Conservation (phyloP, 2,888 invertebrate genomes). For the Lochmaea capreae region DNA sequence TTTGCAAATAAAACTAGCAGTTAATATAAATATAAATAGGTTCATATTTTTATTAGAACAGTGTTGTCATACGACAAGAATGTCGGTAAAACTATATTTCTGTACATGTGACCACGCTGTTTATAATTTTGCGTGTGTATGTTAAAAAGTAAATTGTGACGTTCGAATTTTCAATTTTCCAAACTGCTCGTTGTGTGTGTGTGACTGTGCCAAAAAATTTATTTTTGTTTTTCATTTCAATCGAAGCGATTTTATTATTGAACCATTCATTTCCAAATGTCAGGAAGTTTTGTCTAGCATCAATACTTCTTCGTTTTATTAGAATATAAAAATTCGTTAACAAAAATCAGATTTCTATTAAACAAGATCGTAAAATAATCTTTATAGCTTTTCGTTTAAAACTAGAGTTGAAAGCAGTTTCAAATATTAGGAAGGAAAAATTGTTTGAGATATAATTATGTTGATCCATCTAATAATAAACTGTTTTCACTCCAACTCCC, state of each 20-base stretch:
- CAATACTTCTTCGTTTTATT: too few species aligned
- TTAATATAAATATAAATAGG: too few species aligned
- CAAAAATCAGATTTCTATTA: too few species aligned
- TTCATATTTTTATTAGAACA: not conserved
- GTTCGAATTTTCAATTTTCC: not conserved
- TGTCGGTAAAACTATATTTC: not conserved
- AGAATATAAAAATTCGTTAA: too few species aligned
- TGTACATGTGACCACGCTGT: not conserved
- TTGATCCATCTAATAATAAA: too few species aligned
- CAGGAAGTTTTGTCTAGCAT: constrained; percentile 12
- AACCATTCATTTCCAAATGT: constrained; percentile 1
- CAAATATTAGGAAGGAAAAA: too few species aligned
- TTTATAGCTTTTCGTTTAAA: too few species aligned
- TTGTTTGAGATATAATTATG: too few species aligned
- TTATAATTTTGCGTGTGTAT: not conserved
- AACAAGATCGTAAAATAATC: too few species aligned
- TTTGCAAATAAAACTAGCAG: too few species aligned
- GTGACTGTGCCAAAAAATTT: constrained; percentile 10
- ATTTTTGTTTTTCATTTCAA: constrained; percentile 23
- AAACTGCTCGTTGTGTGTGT: not conserved
- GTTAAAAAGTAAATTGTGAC: not conserved
- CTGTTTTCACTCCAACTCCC: too few species aligned
- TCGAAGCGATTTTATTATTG: constrained; percentile 13
- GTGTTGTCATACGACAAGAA: not conserved
- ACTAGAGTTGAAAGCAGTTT: too few species aligned